A percentile compares a stretch with the other conserved stretches of the same genome.
Evolutionary conservation across 2,113 vertebrate genomes (phyloP).

Genomic region (Anarrhichthys ocellatus): DNA sequence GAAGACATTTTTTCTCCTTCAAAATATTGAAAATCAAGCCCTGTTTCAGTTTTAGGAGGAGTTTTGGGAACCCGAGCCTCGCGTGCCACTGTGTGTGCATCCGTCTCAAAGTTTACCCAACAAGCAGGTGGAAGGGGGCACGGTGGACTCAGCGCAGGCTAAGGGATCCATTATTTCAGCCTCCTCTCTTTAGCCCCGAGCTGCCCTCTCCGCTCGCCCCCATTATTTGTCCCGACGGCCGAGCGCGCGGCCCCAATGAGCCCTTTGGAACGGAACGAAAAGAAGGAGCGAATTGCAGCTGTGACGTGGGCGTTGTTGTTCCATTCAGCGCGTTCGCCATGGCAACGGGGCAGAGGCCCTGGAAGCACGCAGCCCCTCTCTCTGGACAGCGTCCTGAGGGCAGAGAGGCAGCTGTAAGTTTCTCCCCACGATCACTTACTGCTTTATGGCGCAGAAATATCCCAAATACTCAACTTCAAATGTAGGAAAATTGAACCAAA

Average conservation of each 20-base stretch:
- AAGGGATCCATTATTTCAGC: constrained; percentile 67
- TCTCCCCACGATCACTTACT: constrained; percentile 33
- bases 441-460: constrained; percentile 1
- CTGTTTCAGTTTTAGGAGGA: background rate
- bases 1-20: background rate
- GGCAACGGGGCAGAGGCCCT: constrained; percentile 92
- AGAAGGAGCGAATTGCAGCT: constrained; percentile 84
- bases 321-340: constrained; percentile 92
- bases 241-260: constrained; percentile 82
- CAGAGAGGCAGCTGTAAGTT: constrained; percentile 77
- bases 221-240: constrained; percentile 77
- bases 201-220: constrained; percentile 71
- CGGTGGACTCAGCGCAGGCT: constrained; percentile 37
- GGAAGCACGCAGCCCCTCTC: constrained; percentile 90
- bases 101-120: constrained; percentile 78
- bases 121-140: constrained; percentile 72
- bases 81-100: constrained; percentile 53
- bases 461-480: constrained; percentile 2
- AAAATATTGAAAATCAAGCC: background rate
- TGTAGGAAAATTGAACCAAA: background rate
- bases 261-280: constrained; percentile 80
- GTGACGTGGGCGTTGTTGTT: constrained; percentile 92
- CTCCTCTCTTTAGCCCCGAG: constrained; percentile 76
- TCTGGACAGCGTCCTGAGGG: constrained; percentile 86
- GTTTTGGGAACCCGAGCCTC: constrained; percentile 26